These are phyloP conservation scores for Rhopalosiphum maidis DNA, from an alignment of 1,140 invertebrate genomes.

Conservation along the genomic window DNA sequence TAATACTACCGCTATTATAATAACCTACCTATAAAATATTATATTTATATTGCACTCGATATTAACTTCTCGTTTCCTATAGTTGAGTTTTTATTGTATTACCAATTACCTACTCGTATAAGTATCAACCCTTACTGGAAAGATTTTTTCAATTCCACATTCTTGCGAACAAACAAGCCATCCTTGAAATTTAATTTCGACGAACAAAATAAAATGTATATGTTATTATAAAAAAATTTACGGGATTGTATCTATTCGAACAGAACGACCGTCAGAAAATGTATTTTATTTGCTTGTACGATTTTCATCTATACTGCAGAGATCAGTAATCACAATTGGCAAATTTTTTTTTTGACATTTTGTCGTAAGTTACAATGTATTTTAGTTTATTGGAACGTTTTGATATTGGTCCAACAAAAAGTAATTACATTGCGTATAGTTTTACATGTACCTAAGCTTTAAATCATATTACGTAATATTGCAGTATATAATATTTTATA, in stretches of 20 bases:
- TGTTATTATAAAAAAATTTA: background rate
- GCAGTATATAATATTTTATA: slow-evolving; percentile 2
- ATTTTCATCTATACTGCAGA: background rate
- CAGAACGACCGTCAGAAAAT: background rate
- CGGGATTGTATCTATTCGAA: background rate
- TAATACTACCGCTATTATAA: background rate
- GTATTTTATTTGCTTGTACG: background rate
- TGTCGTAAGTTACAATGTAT: background rate
- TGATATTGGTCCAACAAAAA: background rate
- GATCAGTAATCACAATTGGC: no score
- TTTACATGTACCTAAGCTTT: background rate
- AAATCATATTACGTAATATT: background rate
- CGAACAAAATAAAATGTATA: background rate
- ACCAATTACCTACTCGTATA: background rate
- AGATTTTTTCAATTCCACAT: background rate
- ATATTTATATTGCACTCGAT: background rate
- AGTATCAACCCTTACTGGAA: background rate
- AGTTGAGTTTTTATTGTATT: background rate
- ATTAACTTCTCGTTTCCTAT: background rate
- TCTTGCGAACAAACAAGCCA: background rate
- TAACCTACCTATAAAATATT: background rate
- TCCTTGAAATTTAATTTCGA: background rate
- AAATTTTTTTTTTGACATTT: background rate
- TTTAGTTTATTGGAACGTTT: background rate
- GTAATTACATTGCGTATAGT: slow-evolving; percentile 7